Conservation (phyloP, 2,113 vertebrate species). For the Zapus hudsonius region DNA sequence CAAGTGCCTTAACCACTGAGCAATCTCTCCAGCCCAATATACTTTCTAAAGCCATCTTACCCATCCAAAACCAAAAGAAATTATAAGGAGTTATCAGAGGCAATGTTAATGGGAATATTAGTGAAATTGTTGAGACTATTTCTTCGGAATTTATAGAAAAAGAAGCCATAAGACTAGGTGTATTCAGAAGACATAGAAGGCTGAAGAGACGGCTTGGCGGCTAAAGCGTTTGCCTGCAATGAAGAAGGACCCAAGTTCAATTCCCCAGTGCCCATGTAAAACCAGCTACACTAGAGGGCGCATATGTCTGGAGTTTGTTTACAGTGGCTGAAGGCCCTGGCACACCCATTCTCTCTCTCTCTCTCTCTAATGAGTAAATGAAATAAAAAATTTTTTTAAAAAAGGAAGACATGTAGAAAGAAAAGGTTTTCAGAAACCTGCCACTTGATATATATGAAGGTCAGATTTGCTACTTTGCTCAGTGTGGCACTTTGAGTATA, state of each 20-base stretch:
- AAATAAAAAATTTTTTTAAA: no score
- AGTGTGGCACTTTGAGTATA: no score
- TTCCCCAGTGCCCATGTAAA: no score
- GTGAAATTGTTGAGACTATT: constrained; percentile 90
- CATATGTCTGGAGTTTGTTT: no score
- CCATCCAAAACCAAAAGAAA: constrained; percentile 93
- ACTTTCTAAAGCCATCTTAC: constrained; percentile 96
- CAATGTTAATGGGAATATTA: constrained; percentile 87
- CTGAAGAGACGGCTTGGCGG: no score
- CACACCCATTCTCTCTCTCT: no score
- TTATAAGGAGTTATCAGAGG: constrained; percentile 93
- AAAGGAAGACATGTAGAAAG: constrained; percentile 90
- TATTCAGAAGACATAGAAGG: constrained; percentile 95
- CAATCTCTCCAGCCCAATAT: constrained; percentile 96
- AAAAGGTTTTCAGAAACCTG: constrained; percentile 94
- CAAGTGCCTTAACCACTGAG: constrained; percentile 92
- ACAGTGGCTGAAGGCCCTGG: no score
- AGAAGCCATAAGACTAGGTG: constrained; percentile 96
- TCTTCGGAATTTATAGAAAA: constrained; percentile 95
- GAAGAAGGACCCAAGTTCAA: no score
- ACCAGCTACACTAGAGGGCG: no score
- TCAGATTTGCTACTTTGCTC: constrained; percentile 96
- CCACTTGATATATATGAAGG: constrained; percentile 98
- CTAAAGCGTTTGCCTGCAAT: no score
- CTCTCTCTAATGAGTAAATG: no score